Evolutionary conservation across 2,797 vertebrate species (phyloP).

Genomic region (Sebastes minor): DNA sequence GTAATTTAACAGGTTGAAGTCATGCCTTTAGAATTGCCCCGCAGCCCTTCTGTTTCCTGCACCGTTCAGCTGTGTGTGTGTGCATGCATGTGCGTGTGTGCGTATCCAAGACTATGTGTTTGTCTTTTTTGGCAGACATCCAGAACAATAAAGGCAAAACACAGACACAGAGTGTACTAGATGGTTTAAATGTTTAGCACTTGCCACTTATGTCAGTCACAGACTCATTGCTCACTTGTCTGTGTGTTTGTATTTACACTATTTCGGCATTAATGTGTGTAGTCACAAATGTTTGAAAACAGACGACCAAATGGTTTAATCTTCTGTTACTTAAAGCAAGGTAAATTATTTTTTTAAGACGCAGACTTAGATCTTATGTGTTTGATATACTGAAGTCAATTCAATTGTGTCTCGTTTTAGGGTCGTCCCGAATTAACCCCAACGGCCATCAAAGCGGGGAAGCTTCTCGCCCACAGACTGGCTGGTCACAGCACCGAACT

Average conservation of each 20-base stretch:
- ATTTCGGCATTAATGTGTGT: not conserved
- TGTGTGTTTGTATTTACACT: not conserved
- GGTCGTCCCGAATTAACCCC: slow-evolving; percentile 95
- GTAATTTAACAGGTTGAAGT: slow-evolving; percentile 77
- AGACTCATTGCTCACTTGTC: not conserved
- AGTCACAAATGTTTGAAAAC: not conserved
- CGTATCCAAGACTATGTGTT: not conserved
- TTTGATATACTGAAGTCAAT: not conserved
- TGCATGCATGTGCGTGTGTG: not conserved
- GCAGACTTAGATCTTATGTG: not conserved
- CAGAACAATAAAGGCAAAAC: slow-evolving; percentile 40
- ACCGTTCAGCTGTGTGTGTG: slow-evolving; percentile 4
- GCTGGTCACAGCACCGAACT: slow-evolving; percentile 80
- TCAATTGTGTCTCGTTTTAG: slow-evolving; percentile 70
- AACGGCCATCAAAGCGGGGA: slow-evolving; percentile 91
- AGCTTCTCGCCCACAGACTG: slow-evolving; percentile 89
- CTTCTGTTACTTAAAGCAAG: not conserved
- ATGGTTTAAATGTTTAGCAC: slow-evolving; percentile 19
- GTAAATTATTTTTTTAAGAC: not conserved
- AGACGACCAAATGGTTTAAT: not conserved
- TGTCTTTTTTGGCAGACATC: slow-evolving; percentile 38
- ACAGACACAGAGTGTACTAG: not conserved
- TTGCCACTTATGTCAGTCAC: not conserved
- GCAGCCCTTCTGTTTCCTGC: slow-evolving; percentile 69
- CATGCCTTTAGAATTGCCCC: slow-evolving; percentile 76